A percentile compares a stretch with the other conserved stretches of the same genome.
Evolutionary conservation across 2,888 invertebrate species (phyloP).

Genomic region (Euphydryas editha): DNA sequence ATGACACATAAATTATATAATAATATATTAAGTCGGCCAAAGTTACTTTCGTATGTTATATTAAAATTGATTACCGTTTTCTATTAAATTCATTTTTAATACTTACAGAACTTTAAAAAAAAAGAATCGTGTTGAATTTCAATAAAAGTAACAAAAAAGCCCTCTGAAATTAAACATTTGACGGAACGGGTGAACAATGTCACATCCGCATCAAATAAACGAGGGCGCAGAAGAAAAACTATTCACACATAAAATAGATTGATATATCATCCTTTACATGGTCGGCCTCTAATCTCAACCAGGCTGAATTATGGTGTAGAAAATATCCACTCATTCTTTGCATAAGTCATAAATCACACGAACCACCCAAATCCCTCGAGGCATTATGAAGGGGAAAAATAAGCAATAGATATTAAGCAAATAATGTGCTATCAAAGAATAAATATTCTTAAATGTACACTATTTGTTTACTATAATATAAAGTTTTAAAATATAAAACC

Average conservation of each 20-base stretch:
- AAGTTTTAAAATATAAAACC: neutral
- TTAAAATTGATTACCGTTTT: too few species aligned
- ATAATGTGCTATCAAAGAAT: slow-evolving; percentile 40
- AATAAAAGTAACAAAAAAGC: neutral
- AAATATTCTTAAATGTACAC: slow-evolving; percentile 12
- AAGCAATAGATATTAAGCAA: slow-evolving; percentile 76
- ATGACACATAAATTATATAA: too few species aligned
- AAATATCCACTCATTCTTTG: slow-evolving; percentile 80
- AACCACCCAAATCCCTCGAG: slow-evolving; percentile 70
- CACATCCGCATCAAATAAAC: slow-evolving; percentile 26
- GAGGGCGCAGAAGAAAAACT: slow-evolving; percentile 26
- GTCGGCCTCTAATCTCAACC: slow-evolving; percentile 75
- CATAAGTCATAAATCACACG: slow-evolving; percentile 79
- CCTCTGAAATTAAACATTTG: neutral
- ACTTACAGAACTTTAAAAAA: too few species aligned
- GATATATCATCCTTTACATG: slow-evolving; percentile 68
- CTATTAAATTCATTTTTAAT: too few species aligned
- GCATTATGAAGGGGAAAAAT: slow-evolving; percentile 73
- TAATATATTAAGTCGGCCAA: too few species aligned
- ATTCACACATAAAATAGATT: slow-evolving; percentile 55
- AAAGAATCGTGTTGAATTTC: neutral
- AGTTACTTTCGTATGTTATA: too few species aligned
- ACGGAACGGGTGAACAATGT: slow-evolving; percentile 13
- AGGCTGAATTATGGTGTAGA: slow-evolving; percentile 78
- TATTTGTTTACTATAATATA: neutral